phyloP scores from a whole-genome alignment of 2,113 vertebrate species.

The Setophaga coronata region DNA sequence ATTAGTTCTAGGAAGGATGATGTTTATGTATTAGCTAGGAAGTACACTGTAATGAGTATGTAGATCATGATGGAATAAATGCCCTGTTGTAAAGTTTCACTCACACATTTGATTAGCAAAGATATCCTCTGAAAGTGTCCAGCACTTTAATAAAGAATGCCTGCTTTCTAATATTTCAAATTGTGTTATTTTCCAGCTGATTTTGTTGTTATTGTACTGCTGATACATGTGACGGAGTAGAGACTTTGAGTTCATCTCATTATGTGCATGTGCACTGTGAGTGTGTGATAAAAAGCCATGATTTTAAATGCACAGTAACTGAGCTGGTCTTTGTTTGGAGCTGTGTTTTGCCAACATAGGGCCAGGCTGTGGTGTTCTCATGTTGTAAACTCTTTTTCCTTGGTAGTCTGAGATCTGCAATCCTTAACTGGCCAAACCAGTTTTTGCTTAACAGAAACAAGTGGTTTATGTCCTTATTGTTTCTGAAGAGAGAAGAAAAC shows the following conservation, averaged over 20 bases:
- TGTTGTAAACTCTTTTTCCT: neutral
- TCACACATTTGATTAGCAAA: neutral
- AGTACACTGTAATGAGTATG: neutral
- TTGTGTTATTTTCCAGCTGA: neutral
- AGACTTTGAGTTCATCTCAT: neutral
- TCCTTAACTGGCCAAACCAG: conserved; percentile 28
- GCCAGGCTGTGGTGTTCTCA: neutral
- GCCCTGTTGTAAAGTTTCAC: neutral
- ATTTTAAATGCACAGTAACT: neutral
- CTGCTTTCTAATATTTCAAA: neutral
- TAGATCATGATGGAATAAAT: neutral
- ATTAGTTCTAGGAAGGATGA: neutral
- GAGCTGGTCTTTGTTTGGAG: neutral
- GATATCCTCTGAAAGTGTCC: neutral
- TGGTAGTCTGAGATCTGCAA: neutral
- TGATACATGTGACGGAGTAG: neutral
- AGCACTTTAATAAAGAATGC: neutral
- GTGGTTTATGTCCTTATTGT: neutral
- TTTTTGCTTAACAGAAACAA: neutral
- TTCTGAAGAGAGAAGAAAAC: neutral
- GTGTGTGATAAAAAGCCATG: neutral
- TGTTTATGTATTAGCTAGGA: neutral
- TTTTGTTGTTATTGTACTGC: neutral
- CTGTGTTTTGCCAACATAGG: neutral
- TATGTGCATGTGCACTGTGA: fast-evolving